phyloP scores from a whole-genome alignment of 2,888 invertebrate genomes.

The Crepidodera aurea region DNA sequence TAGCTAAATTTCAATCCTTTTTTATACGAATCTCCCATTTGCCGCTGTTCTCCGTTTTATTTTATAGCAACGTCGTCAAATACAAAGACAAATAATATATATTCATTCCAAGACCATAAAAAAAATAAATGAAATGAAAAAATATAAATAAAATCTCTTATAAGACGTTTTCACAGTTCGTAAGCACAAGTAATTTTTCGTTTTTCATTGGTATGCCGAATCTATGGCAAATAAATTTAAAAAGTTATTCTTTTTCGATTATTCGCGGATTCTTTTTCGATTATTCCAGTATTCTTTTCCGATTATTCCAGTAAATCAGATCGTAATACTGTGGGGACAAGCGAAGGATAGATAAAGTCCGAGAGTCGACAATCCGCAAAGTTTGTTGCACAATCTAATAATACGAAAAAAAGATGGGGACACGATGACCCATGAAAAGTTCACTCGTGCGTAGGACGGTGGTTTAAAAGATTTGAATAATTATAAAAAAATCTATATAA shows the following conservation, averaged over 20 bases:
- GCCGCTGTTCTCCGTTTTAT: too few species aligned
- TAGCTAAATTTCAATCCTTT: too few species aligned
- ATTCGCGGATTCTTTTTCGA: slow-evolving; percentile 18
- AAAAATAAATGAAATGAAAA: slow-evolving; percentile 9
- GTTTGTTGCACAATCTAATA: slow-evolving; percentile 21
- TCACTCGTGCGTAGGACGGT: not conserved
- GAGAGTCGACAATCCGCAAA: slow-evolving; percentile 25
- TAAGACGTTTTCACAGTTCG: slow-evolving; percentile 10
- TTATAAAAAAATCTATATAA: too few species aligned
- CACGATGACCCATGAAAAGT: slow-evolving; percentile 10
- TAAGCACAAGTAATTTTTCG: slow-evolving; percentile 7
- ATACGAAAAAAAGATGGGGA: slow-evolving; percentile 6
- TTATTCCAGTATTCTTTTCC: slow-evolving; percentile 17
- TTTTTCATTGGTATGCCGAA: slow-evolving; percentile 19
- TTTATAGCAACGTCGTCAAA: not conserved
- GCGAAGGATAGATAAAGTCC: slow-evolving; percentile 25
- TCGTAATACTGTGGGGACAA: slow-evolving; percentile 21
- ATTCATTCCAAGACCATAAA: not conserved
- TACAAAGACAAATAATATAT: not conserved
- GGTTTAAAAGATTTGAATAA: not conserved
- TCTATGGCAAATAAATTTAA: slow-evolving; percentile 21
- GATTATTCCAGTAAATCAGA: slow-evolving; percentile 27
- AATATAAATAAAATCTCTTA: slow-evolving; percentile 8
- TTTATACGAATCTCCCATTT: too few species aligned
- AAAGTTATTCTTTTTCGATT: slow-evolving; percentile 25